Conservation (phyloP, 1,140 invertebrate species). For the Pogonomyrmex californicus region DNA sequence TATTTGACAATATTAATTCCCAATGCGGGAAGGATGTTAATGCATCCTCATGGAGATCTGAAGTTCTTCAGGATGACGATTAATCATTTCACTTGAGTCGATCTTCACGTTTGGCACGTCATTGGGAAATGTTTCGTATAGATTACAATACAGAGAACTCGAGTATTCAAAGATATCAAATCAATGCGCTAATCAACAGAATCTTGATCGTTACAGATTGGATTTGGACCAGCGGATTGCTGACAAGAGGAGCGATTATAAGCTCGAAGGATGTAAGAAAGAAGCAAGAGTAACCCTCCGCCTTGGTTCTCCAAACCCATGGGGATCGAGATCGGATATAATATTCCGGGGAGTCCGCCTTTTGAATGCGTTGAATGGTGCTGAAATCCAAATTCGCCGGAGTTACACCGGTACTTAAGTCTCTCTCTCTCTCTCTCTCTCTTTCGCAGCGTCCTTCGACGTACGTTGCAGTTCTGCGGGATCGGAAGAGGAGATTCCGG, state of each 20-base stretch:
- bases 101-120: constrained; percentile 7
- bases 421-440: background rate
- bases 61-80: background rate
- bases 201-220: background rate
- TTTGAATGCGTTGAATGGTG: constrained; percentile 17
- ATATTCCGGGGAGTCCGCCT: constrained; percentile 23
- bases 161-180: background rate
- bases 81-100: constrained; percentile 13
- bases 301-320: background rate
- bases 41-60: constrained; percentile 11
- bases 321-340: constrained; percentile 21
- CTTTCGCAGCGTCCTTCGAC: background rate
- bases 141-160: constrained; percentile 13
- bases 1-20: constrained; percentile 21
- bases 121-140: background rate
- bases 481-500: constrained; percentile 10
- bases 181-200: constrained; percentile 11
- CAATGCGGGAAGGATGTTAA: constrained; percentile 17
- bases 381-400: constrained; percentile 16
- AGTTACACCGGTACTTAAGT: constrained; percentile 19
- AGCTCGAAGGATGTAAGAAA: background rate
- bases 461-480: constrained; percentile 31
- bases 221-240: background rate
- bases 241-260: constrained; percentile 11
- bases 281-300: background rate